Base-by-base conservation (phyloP, 1,140 invertebrate species). In the Anadara kagoshimensis region DNA sequence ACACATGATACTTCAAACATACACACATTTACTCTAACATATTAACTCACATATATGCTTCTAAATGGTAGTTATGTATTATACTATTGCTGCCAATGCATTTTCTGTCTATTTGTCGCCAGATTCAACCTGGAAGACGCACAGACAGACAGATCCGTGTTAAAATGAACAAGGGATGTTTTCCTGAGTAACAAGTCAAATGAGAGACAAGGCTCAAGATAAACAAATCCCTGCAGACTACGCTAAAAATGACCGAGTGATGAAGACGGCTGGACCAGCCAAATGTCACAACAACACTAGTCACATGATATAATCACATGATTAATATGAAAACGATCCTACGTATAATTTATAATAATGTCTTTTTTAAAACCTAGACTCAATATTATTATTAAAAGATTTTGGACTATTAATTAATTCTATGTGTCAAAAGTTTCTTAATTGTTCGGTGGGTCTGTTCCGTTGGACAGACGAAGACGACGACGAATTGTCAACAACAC, bases 371-470 rank as follows among this genome's bases (percentile, higher is more conserved):
- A 45, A 45, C 26, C 45, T 63, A 44, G 41, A 44, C 43, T 63
- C 22, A 63, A 63, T 63, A 26, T 45, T 45, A 63, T 45, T 45
- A 24, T 63, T 45, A 63, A 45, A 49, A 63, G 26, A 44, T 63
- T 45, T 49, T 41, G 22, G 22, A 44, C 43, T 63, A 36, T 36
- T 36, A 36, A 36, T 36, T 36, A 36, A 36, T 36, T 36, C 2
- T 36, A 36, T 51, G 26, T 69, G 43, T 75, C 62, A 79, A 53
- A 73, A 79, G 57, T 79, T 76, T 43, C 74, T 62, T 74, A 79
- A 76, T 44, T 73, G 75, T 69, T 81, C 79, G 5, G 73, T 79
- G 58, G 66, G 66, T 45, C 73, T 64, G 18, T 73, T 75, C 49
- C 78, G 75, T 16, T 64, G 62, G 29, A 36, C 29, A 36, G 29